Evolutionary conservation across 1,140 invertebrate species (phyloP).

Genomic region (Temnothorax nylanderi): DNA sequence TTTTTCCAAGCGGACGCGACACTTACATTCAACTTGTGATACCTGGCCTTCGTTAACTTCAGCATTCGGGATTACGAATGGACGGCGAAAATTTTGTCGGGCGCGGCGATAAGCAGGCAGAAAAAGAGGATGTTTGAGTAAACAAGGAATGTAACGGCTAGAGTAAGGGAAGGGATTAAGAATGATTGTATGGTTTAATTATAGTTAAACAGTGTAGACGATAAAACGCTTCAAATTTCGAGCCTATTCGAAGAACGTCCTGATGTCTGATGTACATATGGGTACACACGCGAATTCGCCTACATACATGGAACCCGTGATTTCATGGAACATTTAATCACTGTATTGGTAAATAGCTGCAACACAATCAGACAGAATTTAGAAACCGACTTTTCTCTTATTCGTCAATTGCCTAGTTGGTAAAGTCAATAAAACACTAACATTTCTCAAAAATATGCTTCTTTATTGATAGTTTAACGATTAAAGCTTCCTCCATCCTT

Average conservation of each 20-base stretch:
- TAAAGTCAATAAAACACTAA: neutral
- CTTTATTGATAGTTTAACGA: neutral
- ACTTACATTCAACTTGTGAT: conserved; percentile 19
- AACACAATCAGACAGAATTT: conserved; percentile 47
- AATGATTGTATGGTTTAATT: conserved; percentile 72
- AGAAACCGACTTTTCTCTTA: neutral
- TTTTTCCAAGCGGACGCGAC: conserved; percentile 25
- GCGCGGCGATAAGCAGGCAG: neutral
- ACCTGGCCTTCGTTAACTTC: conserved; percentile 45
- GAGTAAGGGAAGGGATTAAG: conserved; percentile 18
- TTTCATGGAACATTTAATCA: conserved; percentile 85
- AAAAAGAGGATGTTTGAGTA: neutral
- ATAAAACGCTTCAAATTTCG: conserved; percentile 76
- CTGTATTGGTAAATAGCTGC: conserved; percentile 82
- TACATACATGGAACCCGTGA: conserved; percentile 82
- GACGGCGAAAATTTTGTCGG: conserved; percentile 3
- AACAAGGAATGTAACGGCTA: neutral
- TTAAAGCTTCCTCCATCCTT: neutral
- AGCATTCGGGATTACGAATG: conserved; percentile 34
- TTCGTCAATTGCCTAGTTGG: neutral
- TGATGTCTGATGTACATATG: too few species aligned
- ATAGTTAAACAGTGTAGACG: conserved; percentile 81
- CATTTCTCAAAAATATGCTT: neutral
- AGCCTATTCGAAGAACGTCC: conserved; percentile 75
- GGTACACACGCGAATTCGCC: conserved; percentile 10